A percentile compares a stretch with the other conserved stretches of the same genome.
These are phyloP conservation scores for Peromyscus melanophrys DNA, from an alignment of 2,797 vertebrate genomes.

Conservation along the genomic window DNA sequence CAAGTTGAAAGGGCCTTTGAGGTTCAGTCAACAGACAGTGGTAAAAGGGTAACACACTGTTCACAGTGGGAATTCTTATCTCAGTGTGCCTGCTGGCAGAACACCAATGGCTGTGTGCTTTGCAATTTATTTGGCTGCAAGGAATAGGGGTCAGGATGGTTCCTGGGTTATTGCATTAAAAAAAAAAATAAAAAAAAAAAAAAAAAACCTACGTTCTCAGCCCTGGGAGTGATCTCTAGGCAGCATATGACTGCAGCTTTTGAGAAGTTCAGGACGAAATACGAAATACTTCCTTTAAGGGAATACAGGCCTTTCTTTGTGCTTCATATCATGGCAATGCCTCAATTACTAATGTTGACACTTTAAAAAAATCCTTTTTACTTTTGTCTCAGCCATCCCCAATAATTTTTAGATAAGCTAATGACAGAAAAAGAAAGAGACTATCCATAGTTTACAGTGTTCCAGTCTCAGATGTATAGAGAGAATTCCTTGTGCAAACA, in stretches of 20 bases:
- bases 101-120: slow-evolving; percentile 57
- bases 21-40: slow-evolving; percentile 80
- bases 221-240: slow-evolving; percentile 64
- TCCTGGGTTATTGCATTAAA: slow-evolving; percentile 51
- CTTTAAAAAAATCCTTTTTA: background rate
- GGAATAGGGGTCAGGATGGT: slow-evolving; percentile 71
- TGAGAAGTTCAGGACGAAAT: slow-evolving; percentile 56
- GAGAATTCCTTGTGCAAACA: background rate
- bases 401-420: background rate
- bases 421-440: background rate
- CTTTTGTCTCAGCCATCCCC: slow-evolving; percentile 45
- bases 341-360: background rate
- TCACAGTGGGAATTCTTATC: slow-evolving; percentile 83
- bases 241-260: slow-evolving; percentile 2
- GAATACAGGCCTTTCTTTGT: background rate
- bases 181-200: slow-evolving; percentile 70
- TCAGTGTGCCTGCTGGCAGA: slow-evolving; percentile 62
- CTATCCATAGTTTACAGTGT: background rate
- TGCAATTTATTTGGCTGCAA: slow-evolving; percentile 75
- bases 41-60: slow-evolving; percentile 75
- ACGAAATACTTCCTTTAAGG: slow-evolving; percentile 56
- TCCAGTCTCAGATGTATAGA: background rate
- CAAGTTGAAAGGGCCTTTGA: slow-evolving; percentile 81
- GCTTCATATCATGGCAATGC: background rate
- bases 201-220: slow-evolving; percentile 69